phyloP scores from a whole-genome alignment of 2,113 vertebrate genomes.

The Bubo scandiacus region DNA sequence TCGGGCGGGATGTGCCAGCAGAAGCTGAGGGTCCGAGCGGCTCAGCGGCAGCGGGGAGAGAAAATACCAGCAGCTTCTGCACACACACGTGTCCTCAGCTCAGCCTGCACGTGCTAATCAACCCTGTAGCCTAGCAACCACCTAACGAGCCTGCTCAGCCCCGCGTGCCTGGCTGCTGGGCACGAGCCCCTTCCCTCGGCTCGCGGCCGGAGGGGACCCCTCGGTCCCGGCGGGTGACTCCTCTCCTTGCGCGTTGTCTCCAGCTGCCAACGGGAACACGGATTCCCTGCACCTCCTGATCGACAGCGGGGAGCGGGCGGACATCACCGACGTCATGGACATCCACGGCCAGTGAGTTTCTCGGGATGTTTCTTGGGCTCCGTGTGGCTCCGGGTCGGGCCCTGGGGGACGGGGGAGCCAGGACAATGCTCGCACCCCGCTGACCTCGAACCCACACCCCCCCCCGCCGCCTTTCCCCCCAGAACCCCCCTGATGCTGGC shows the following conservation, averaged over 20 bases:
- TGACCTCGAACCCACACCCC: neutral
- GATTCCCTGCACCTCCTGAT: constrained; percentile 93
- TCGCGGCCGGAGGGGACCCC: neutral
- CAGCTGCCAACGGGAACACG: constrained; percentile 90
- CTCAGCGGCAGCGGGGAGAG: neutral
- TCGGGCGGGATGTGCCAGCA: neutral
- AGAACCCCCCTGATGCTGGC: constrained; percentile 95
- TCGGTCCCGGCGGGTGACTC: neutral
- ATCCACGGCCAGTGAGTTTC: constrained; percentile 88
- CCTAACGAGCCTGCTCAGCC: neutral
- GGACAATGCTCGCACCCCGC: fast-evolving
- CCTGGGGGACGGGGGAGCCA: neutral
- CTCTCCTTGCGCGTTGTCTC: neutral
- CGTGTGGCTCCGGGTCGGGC: neutral
- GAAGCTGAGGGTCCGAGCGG: neutral
- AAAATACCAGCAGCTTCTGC: neutral
- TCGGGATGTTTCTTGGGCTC: neutral
- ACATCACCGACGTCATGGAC: constrained; percentile 88
- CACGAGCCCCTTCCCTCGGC: neutral
- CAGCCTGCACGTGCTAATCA: neutral
- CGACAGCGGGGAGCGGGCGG: constrained; percentile 83
- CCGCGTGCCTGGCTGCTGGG: neutral
- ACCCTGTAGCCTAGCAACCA: neutral
- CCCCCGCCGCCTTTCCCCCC: neutral
- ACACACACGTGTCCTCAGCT: neutral